Percentiles rank a stretch among this genome's conserved stretches.
Evolutionary conservation across 2,113 vertebrate species (phyloP).

Genomic region (Neoarius graeffei): DNA sequence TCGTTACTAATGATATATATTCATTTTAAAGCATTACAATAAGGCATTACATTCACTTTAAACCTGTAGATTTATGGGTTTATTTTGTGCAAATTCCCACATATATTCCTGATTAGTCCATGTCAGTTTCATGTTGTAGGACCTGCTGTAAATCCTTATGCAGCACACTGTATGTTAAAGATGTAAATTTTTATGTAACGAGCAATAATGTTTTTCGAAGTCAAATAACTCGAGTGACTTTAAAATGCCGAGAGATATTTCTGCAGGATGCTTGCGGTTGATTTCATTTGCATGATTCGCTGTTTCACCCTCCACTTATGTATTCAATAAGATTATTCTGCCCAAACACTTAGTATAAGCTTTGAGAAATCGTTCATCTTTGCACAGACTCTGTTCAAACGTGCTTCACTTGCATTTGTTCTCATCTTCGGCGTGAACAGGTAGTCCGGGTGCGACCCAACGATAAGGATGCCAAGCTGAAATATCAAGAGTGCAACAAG

Average conservation of each 20-base stretch:
- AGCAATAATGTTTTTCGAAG: too few relatives aligned
- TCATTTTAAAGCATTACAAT: too few relatives aligned
- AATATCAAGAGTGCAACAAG: slow-evolving; percentile 93
- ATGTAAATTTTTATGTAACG: not conserved
- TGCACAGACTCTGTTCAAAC: not conserved
- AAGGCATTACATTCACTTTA: too few relatives aligned
- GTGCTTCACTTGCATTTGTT: not conserved
- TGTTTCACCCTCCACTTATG: not conserved
- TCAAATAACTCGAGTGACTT: not conserved
- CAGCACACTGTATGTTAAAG: not conserved
- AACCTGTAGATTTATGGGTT: not conserved
- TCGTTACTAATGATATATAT: too few relatives aligned
- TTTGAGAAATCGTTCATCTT: not conserved
- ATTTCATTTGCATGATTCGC: not conserved
- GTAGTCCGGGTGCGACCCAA: slow-evolving; percentile 89
- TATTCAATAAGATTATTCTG: not conserved
- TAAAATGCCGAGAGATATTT: not conserved
- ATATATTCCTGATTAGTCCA: not conserved
- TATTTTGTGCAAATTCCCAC: not conserved
- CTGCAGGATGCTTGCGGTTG: not conserved
- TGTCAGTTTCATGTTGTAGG: not conserved
- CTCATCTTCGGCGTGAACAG: slow-evolving; percentile 59
- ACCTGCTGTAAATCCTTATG: not conserved
- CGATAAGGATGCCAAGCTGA: slow-evolving; percentile 90
- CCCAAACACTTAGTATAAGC: not conserved